These are phyloP conservation scores for Cacatua alba DNA, from an alignment of 2,113 vertebrate genomes.

Conservation along the genomic window DNA sequence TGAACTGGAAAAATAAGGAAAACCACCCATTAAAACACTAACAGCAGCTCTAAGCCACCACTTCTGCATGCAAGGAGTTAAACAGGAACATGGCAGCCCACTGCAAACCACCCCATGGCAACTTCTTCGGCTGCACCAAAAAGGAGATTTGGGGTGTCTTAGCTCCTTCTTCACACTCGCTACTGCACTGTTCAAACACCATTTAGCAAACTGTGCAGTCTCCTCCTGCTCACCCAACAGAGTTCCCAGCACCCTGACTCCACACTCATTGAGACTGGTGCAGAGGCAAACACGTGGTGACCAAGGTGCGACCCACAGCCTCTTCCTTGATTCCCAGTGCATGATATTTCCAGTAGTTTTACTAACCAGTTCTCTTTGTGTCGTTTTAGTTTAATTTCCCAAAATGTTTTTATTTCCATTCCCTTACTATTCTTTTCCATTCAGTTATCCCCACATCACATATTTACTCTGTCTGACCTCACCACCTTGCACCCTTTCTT, in stretches of 20 bases:
- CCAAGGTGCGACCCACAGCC: neutral
- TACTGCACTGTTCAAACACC: neutral
- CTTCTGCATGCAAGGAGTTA: neutral
- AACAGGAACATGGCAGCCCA: rapidly evolving
- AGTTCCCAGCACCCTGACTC: neutral
- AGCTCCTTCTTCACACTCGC: neutral
- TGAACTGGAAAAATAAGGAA: neutral
- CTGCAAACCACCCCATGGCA: neutral
- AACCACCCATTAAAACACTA: neutral
- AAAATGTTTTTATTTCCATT: neutral
- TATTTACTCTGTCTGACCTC: neutral
- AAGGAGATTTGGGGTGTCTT: neutral
- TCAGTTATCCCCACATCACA: neutral
- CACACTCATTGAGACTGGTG: rapidly evolving
- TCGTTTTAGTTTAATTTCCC: neutral
- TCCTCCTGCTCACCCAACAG: neutral
- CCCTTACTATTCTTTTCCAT: neutral
- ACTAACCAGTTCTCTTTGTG: neutral
- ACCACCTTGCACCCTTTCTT: neutral
- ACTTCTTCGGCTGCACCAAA: neutral
- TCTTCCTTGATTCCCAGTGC: neutral
- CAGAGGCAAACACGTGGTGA: neutral
- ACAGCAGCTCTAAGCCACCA: neutral
- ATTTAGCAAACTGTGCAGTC: neutral
- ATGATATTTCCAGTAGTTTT: neutral